A percentile compares a stretch with the other conserved stretches of the same genome.
Evolutionary conservation across 2,113 vertebrate genomes (phyloP).

Genomic region (Gymnarchus niloticus): DNA sequence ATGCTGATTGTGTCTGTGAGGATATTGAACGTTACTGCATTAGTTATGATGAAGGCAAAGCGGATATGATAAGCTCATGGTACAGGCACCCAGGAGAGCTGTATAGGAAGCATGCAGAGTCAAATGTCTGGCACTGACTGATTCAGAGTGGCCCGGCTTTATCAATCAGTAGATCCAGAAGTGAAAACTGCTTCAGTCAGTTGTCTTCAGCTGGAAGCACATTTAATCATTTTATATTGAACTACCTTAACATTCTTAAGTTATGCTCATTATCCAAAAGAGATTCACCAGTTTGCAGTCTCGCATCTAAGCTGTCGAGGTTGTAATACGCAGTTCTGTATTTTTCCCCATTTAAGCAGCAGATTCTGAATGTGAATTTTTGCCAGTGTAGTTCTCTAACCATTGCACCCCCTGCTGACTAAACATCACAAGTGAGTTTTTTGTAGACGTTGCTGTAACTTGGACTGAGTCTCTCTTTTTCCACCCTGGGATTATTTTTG

Average conservation of each 20-base stretch:
- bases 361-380: background rate
- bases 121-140: background rate
- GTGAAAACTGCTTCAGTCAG: background rate
- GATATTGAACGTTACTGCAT: background rate
- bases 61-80: slow-evolving; percentile 2
- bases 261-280: background rate
- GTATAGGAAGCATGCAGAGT: background rate
- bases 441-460: background rate
- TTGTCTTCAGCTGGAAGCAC: slow-evolving; percentile 22
- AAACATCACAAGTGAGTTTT: background rate
- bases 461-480: background rate
- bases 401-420: background rate
- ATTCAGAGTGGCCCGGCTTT: background rate
- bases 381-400: background rate
- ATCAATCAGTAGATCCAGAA: background rate
- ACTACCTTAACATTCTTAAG: background rate
- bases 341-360: no score
- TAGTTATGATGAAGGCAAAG: background rate
- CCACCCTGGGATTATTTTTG: background rate
- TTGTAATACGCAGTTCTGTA: no score
- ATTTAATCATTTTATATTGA: background rate
- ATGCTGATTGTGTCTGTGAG: background rate
- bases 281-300: background rate
- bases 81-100: background rate
- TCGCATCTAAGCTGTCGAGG: no score